Base-by-base conservation (phyloP, 2,113 vertebrate species). In the Xerus inauris region DNA sequence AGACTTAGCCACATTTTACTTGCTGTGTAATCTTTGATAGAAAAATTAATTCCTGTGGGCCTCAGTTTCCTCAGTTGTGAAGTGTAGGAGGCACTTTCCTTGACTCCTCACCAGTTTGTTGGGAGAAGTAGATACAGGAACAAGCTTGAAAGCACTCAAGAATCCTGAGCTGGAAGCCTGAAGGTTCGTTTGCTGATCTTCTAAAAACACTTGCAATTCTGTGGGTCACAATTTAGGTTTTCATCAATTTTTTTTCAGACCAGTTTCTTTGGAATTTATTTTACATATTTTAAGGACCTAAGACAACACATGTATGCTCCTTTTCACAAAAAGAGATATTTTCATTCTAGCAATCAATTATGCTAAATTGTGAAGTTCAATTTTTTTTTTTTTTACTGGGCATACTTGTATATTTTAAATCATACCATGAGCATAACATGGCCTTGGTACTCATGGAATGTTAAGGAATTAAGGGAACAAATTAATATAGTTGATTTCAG, bases 311-410 rank as follows among this genome's bases (percentile, higher is more conserved):
- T 20, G n/a, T 30, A 6, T 49, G 14, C 62, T 94, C 47, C 59
- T 91, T 76, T 71, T 17, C 40, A 94, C 16, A 64, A 89, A 80
- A 84, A 88, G 38, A 90, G 91, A 51, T 11, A 67, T 45, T 82
- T 94, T 69, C 59, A 42, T 83, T 92, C 57, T 1, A 89, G 59
- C 20, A 87, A 47, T 32, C 35, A 84, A 69, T 10, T 32, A 4
- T 75, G 13, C 4, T 47, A 67, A 92, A 67, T 71, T 42, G 3
- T 45, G 17, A 76, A 87, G 81, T 89, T 77, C 8, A 81, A n/a
- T n/a, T n/a, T 64, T 90, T 54, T 4, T 73, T 20, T 73, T 20
- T 72, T 49, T 86, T 22, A 47, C 42, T 79, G 3, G 47, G 22
- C 10, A 16, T 38, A 40, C 2, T 71, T 10, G 8, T 35, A 26